Conservation (phyloP, 92 coral and sea anemone genomes). For the Umimayanthus kanabou region DNA sequence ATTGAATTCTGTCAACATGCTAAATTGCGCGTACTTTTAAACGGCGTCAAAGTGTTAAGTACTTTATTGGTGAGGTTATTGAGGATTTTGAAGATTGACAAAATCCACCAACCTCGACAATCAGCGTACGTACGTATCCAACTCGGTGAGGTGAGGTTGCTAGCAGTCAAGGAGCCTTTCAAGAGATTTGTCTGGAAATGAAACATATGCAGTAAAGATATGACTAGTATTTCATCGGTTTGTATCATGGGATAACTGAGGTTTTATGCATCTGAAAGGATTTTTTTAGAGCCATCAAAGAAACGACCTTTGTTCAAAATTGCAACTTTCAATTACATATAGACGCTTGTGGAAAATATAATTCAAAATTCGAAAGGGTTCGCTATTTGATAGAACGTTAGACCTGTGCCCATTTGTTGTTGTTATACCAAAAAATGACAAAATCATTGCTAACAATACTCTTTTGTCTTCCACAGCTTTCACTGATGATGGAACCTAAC, state of each 20-base stretch:
- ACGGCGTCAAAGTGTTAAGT: constrained; percentile 41
- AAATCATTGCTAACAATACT: background rate
- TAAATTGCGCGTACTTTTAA: constrained; percentile 24
- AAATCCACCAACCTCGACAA: background rate
- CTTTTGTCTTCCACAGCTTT: background rate
- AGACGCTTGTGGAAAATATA: background rate
- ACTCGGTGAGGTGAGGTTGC: background rate
- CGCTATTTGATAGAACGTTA: background rate
- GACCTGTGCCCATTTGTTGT: background rate
- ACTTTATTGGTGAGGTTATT: constrained; percentile 13
- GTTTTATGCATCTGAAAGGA: too few relatives aligned
- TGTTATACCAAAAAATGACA: background rate
- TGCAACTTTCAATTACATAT: too few relatives aligned
- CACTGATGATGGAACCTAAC: background rate
- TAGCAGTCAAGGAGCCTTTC: background rate
- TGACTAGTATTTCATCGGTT: background rate
- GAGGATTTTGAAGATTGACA: background rate
- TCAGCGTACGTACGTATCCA: background rate
- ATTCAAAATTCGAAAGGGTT: background rate
- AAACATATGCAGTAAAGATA: background rate
- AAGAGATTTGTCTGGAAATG: background rate
- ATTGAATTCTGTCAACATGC: constrained; percentile 37
- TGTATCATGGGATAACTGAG: too few relatives aligned
- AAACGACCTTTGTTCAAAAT: too few relatives aligned
- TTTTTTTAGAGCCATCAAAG: too few relatives aligned